Evolutionary conservation across 92 coral and sea anemone species (phyloP), one percentile per base, ranked within the genome.

Genomic region (Metridium senile): DNA sequence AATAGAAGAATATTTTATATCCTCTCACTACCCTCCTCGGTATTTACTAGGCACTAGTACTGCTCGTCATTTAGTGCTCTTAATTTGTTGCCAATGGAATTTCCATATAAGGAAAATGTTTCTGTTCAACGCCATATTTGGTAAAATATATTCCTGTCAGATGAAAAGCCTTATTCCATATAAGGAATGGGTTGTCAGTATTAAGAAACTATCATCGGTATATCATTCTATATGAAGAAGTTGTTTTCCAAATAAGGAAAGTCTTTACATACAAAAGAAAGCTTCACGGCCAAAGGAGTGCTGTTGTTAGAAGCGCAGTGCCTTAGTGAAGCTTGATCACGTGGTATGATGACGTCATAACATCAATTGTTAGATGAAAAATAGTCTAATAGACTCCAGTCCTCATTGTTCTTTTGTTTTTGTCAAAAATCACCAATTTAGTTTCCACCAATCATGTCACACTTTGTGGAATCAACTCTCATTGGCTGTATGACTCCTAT

Each of bases 401-500:
- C n/a, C n/a, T n/a, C n/a, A n/a, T n/a, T n/a, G n/a, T n/a, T n/a
- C n/a, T 13, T 13, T 39, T 39, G 6, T 39, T 13, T 39, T 39
- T 39, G 49, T 6, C 49, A 39, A 6, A n/a, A 39, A 39, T 39
- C 49, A 39, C 8, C 49, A 39, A 39, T 4, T 39, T 39, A 4
- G 49, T 39, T 6, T 39, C 49, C 49, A 39, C 49, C 49, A 39
- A 39, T 39, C 49, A 39, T 39, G 13, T 39, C 13, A 13, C 59
- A 21, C 59, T 20, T 2, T 57, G n/a, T 0, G 53, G 68, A 73
- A 58, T 25, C 68, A 62, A n/a, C 57, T 58, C 66, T 71, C 46
- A 52, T 53, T 52, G 32, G 67, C 64, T 73, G 27, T 19, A 11
- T 33, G 25, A n/a, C n/a, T n/a, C n/a, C 63, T 54, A 28, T 58